A percentile compares a stretch with the other conserved stretches of the same genome.
phyloP scores from a whole-genome alignment of 2,113 vertebrate species.

The Marcusenius ussheri region DNA sequence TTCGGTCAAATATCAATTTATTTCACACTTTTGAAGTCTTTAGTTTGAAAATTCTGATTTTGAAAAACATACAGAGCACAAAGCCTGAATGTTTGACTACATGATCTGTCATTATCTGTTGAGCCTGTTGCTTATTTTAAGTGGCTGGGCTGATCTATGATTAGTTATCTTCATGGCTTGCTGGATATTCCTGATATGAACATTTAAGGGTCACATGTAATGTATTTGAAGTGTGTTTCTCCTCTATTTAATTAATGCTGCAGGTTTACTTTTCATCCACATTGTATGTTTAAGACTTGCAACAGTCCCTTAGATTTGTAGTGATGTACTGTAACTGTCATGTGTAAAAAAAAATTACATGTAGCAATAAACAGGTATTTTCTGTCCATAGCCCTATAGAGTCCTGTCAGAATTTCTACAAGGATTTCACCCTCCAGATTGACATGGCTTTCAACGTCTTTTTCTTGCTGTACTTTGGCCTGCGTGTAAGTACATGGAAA shows the following conservation, averaged over 20 bases:
- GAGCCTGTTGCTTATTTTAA: neutral
- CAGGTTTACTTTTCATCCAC: neutral
- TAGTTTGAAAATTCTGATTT: neutral
- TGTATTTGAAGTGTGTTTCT: neutral
- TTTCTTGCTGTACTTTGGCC: conserved; percentile 97
- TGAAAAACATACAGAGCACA: neutral
- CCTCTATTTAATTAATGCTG: neutral
- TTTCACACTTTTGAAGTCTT: neutral
- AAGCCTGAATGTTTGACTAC: neutral
- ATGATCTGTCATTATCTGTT: neutral
- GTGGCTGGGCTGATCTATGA: neutral
- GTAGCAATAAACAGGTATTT: neutral
- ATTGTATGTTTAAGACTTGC: neutral
- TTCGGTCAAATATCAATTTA: neutral
- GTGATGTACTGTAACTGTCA: neutral
- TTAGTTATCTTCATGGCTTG: neutral
- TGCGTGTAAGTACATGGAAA: conserved; percentile 77
- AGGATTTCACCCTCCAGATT: conserved; percentile 98
- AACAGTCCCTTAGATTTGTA: neutral
- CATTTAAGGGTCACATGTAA: neutral
- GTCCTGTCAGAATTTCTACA: conserved; percentile 99
- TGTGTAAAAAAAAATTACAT: neutral
- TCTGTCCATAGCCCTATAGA: conserved; percentile 85
- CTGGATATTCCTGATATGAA: neutral
- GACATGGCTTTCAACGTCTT: conserved; percentile 99